These are phyloP conservation scores for Lithophane semibrunnea DNA, from an alignment of 2,888 invertebrate genomes.

Conservation along the genomic window DNA sequence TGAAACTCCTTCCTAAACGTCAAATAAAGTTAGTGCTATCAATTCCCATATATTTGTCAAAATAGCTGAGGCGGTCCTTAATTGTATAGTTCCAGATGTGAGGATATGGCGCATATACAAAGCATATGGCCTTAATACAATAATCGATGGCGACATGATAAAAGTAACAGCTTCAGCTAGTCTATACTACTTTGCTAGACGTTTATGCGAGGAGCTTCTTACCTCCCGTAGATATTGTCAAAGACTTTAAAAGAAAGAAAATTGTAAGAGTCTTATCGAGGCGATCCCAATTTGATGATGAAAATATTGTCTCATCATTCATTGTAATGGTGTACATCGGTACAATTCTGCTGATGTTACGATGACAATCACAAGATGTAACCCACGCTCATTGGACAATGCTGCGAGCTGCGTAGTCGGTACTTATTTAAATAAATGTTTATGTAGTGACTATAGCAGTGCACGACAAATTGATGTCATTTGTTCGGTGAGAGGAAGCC, in stretches of 20 bases:
- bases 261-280: not conserved
- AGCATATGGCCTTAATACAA: not conserved
- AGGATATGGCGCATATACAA: slow-evolving; percentile 1
- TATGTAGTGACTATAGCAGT: slow-evolving; percentile 28
- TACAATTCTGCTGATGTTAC: slow-evolving; percentile 12
- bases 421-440: slow-evolving; percentile 43
- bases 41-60: not conserved
- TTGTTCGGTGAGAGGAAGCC: slow-evolving; percentile 25
- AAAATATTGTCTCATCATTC: not conserved
- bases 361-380: slow-evolving; percentile 27
- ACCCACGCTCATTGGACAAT: slow-evolving; percentile 38
- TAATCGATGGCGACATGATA: not conserved
- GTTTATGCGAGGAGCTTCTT: not conserved
- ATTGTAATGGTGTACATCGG: not conserved
- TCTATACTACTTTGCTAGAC: slow-evolving; percentile 2
- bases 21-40: not conserved
- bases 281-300: not conserved
- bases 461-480: slow-evolving; percentile 43
- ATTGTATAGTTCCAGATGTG: slow-evolving; percentile 3
- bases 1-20: not conserved
- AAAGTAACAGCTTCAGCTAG: no score
- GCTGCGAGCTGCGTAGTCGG: slow-evolving; percentile 7
- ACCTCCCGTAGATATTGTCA: not conserved
- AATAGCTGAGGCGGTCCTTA: not conserved
- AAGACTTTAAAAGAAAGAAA: not conserved